Percentiles rank a stretch among this genome's conserved stretches.
Evolutionary conservation across 1,140 invertebrate genomes (phyloP).

Genomic region (Lethrus apterus): DNA sequence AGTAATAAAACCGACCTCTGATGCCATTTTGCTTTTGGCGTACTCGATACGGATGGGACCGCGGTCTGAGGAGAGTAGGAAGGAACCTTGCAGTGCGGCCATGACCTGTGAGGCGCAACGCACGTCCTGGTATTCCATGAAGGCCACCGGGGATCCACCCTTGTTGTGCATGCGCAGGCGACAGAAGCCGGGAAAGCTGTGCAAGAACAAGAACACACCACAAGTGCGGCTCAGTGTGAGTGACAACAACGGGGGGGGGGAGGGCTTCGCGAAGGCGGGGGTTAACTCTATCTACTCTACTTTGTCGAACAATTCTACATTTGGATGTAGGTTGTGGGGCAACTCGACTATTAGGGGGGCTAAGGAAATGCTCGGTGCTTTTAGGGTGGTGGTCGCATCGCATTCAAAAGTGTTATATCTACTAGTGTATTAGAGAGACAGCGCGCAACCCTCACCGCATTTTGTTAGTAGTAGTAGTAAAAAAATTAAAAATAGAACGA

Average conservation of each 20-base stretch:
- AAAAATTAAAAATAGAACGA: constrained; percentile 2
- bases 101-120: constrained; percentile 83
- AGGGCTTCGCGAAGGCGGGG: neutral
- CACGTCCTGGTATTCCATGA: constrained; percentile 94
- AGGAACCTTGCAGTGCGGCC: constrained; percentile 86
- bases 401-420: no score
- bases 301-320: no score
- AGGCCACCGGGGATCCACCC: constrained; percentile 85
- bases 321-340: no score
- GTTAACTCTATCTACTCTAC: no score
- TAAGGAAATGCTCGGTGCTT: no score
- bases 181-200: constrained; percentile 93
- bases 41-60: constrained; percentile 97
- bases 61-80: constrained; percentile 88
- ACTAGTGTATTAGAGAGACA: no score
- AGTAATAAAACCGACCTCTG: constrained; percentile 54
- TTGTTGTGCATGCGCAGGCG: constrained; percentile 95
- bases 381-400: neutral
- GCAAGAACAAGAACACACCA: constrained; percentile 44
- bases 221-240: constrained; percentile 33
- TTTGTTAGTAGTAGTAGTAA: constrained; percentile 12
- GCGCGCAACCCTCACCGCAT: constrained; percentile 17
- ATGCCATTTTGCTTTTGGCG: constrained; percentile 94
- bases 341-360: no score
- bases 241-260: neutral